A percentile compares a stretch with the other conserved stretches of the same genome.
phyloP scores from a whole-genome alignment of 2,797 vertebrate species.

The Trachops cirrhosus region DNA sequence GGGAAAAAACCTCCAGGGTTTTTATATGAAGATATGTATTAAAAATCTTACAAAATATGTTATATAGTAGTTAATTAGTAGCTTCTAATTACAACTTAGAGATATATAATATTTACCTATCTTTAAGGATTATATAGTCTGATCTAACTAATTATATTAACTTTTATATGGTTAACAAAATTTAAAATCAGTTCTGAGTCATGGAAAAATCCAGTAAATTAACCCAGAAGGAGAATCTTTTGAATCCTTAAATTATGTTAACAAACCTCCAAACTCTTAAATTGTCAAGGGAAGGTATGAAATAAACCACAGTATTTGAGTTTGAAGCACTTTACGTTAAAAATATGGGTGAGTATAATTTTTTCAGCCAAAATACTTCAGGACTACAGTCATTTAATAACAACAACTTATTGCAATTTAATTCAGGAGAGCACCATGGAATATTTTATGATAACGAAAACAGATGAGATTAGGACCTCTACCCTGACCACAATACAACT shows the following conservation, averaged over 20 bases:
- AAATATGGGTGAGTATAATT: background rate
- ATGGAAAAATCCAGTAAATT: background rate
- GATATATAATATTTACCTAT: background rate
- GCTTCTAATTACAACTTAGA: background rate
- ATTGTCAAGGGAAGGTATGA: background rate
- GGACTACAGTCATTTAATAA: background rate
- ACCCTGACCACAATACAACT: background rate
- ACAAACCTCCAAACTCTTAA: background rate
- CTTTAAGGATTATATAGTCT: background rate
- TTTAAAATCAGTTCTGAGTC: background rate
- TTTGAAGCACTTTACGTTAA: background rate
- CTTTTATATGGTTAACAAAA: background rate
- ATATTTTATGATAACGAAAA: background rate
- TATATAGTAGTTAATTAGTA: constrained; percentile 20
- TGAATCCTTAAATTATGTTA: background rate
- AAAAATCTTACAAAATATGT: constrained; percentile 38
- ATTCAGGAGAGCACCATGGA: background rate
- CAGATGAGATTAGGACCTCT: background rate
- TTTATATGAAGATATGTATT: constrained; percentile 40
- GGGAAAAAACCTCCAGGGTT: background rate
- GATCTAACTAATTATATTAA: constrained; percentile 1
- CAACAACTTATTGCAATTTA: background rate
- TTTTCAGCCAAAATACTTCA: background rate
- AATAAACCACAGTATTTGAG: background rate
- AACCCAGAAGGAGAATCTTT: background rate